Evolutionary conservation across 2,797 vertebrate genomes (phyloP).

Genomic region (Micropoecilia bifurca): DNA sequence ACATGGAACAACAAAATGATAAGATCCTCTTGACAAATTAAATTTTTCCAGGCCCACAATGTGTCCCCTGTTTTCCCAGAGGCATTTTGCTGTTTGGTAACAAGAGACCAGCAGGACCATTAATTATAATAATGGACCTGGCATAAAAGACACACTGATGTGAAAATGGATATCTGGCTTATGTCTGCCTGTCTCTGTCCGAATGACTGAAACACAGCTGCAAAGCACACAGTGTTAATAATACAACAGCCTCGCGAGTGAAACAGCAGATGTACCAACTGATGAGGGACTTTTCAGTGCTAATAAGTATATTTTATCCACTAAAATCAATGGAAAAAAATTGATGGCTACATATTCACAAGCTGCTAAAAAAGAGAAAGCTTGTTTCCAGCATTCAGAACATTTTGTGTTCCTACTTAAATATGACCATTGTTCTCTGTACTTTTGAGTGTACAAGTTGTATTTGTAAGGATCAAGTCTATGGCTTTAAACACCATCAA

Average conservation of each 20-base stretch:
- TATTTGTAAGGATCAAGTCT: neutral
- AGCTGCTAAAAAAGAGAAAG: neutral
- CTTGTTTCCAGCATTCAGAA: neutral
- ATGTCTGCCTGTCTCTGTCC: constrained; percentile 50
- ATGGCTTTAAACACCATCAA: neutral
- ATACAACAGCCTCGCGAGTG: constrained; percentile 53
- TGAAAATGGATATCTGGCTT: constrained; percentile 77
- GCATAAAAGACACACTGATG: constrained; percentile 52
- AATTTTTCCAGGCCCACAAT: constrained; percentile 52
- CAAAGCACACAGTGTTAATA: constrained; percentile 59
- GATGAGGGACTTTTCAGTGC: constrained; percentile 15
- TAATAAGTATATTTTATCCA: neutral
- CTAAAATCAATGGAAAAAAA: constrained; percentile 2
- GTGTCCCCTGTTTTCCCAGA: constrained; percentile 54
- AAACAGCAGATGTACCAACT: constrained; percentile 35
- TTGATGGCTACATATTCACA: neutral
- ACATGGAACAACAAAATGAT: constrained; percentile 53
- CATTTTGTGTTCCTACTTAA: neutral
- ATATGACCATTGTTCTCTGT: neutral
- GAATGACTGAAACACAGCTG: constrained; percentile 56
- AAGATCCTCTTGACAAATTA: constrained; percentile 58
- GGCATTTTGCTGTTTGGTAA: constrained; percentile 61
- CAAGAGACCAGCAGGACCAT: constrained; percentile 61
- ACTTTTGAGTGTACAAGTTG: neutral
- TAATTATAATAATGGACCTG: constrained; percentile 72